A percentile compares a stretch with the other conserved stretches of the same genome.
Evolutionary conservation across 2,113 vertebrate species (phyloP).

Genomic region (Hemibagrus wyckioides): DNA sequence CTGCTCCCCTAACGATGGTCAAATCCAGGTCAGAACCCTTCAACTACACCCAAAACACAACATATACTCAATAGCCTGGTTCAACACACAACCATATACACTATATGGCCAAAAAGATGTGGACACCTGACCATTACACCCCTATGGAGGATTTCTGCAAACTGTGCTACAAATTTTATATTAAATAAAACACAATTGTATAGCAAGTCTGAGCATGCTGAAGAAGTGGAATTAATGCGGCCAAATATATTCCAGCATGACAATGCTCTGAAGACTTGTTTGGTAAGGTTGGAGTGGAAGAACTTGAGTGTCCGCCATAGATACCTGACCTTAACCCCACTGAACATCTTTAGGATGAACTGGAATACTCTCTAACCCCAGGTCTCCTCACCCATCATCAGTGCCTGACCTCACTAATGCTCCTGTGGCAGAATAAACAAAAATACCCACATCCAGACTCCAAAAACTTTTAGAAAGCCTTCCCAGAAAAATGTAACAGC

Average conservation of each 20-base stretch:
- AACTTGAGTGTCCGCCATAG: neutral
- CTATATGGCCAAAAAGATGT: neutral
- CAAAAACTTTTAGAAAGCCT: neutral
- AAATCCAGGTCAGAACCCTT: slow-evolving; percentile 92
- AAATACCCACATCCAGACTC: neutral
- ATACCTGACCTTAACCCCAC: neutral
- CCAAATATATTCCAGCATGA: neutral
- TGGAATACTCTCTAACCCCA: neutral
- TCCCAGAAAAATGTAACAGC: neutral
- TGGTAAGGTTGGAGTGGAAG: neutral
- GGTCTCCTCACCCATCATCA: neutral
- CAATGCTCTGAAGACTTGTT: neutral
- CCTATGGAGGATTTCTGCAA: neutral
- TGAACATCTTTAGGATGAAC: neutral
- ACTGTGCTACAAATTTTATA: neutral
- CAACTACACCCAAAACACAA: slow-evolving; percentile 71
- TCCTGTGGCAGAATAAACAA: neutral
- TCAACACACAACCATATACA: neutral
- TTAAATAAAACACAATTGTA: neutral
- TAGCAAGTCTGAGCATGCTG: neutral
- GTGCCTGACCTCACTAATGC: neutral
- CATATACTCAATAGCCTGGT: neutral
- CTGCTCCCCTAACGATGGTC: slow-evolving; percentile 79
- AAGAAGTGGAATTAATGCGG: neutral
- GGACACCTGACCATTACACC: neutral